Evolutionary conservation across 2,888 invertebrate genomes (phyloP), one percentile per base, ranked within the genome.

Genomic region (Halocaridina rubra): DNA sequence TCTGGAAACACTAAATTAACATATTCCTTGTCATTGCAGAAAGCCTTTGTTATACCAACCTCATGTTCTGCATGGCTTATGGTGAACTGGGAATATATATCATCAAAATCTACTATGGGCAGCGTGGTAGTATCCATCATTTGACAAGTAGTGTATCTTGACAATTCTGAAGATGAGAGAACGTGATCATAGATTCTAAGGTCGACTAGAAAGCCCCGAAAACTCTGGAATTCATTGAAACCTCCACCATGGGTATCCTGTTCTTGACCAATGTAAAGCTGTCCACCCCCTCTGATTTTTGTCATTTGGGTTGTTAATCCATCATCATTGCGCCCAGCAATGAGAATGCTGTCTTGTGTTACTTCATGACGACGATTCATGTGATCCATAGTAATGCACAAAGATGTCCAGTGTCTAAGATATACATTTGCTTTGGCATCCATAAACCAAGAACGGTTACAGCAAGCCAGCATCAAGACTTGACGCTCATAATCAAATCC

Each of bases 231-330:
- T 67, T 77, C 57, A 13, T 81, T 78, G 86, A 79, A 79, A 8
- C 81, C 86, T n/a, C 81, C 86, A 16, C 74, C 81, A 10, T 57
- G 72, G 29, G 59, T 39, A 78, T 86, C 86, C 59, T 86, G 86
- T 29, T 86, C 86, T 24, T 86, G 86, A 1, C 86, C 86, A 13
- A 86, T 71, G 61, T 67, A 74, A 29, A 85, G 64, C 64, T 22
- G 4, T 1, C 85, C 85, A 2, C 84, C 79, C 2, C 84, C 74
- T 1, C 67, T 16, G 7, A 27, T 67, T 53, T n/a, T 53, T 10
- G 27, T 1, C 3, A 67, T 16, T 67, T 16, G 8, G 7, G 16
- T 10, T 27, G 24, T 1, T 10, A 53, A 24, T 22, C 5, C 29
- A 27, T n/a, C 27, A 24, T 5, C 16, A 2, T 76, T 3, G 57